Conservation (phyloP, 1,140 invertebrate species). For the Dreissena polymorpha region DNA sequence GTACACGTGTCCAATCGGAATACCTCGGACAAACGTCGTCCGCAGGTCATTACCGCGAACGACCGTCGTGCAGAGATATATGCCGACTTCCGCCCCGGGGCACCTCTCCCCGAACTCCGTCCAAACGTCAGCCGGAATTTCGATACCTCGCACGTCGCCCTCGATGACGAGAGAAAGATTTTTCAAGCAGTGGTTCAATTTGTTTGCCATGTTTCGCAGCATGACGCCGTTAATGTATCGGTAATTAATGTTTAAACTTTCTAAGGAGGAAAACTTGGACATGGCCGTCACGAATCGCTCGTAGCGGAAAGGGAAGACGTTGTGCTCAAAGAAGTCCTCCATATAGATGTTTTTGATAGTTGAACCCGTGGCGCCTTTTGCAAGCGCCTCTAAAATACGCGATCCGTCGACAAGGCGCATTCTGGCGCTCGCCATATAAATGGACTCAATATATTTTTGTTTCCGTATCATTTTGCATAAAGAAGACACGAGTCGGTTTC, state of each 20-base stretch:
- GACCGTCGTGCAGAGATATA: conserved; percentile 58
- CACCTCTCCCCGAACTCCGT: conserved; percentile 42
- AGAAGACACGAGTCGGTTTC: conserved; percentile 51
- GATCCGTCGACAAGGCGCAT: conserved; percentile 59
- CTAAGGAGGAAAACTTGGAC: conserved; percentile 49
- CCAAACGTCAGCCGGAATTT: conserved; percentile 56
- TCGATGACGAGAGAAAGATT: conserved; percentile 59
- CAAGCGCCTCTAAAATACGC: conserved; percentile 59
- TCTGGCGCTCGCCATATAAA: conserved; percentile 54
- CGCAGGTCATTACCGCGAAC: conserved; percentile 51
- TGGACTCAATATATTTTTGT: conserved; percentile 39
- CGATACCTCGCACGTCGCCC: conserved; percentile 37
- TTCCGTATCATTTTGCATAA: conserved; percentile 59
- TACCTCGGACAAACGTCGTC: conserved; percentile 44
- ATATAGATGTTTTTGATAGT: conserved; percentile 53
- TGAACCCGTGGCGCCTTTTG: conserved; percentile 31
- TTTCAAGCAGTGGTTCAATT: conserved; percentile 25
- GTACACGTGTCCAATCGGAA: conserved; percentile 55
- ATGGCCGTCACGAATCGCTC: conserved; percentile 51
- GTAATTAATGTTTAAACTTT: conserved; percentile 59
- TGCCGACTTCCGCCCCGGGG: conserved; percentile 35
- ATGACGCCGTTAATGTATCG: conserved; percentile 54
- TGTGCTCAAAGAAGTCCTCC: conserved; percentile 62
- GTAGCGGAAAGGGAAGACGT: conserved; percentile 49
- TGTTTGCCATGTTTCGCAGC: conserved; percentile 47